A percentile compares a stretch with the other conserved stretches of the same genome.
phyloP scores from a whole-genome alignment of 1,140 invertebrate species.

The Conus ventricosus region DNA sequence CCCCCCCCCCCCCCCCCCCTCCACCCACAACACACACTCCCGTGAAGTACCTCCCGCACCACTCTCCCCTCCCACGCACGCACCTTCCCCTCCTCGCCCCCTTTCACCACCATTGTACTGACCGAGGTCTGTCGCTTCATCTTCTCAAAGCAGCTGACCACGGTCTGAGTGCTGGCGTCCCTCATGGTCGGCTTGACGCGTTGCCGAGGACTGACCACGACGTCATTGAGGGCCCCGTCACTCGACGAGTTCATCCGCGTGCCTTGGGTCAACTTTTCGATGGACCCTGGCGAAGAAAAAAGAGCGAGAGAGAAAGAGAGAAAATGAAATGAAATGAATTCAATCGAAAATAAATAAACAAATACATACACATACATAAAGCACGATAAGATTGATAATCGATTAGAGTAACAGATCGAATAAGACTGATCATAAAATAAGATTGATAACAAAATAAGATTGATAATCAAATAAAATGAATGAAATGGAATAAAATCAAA shows the following conservation, averaged over 20 bases:
- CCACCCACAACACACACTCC: too few relatives aligned
- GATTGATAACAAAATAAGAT: background rate
- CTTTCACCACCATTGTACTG: background rate
- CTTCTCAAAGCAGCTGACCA: constrained; percentile 38
- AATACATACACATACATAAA: background rate
- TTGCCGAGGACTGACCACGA: constrained; percentile 35
- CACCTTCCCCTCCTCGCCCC: too few relatives aligned
- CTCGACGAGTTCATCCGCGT: constrained; percentile 30
- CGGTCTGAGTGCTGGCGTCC: constrained; percentile 45
- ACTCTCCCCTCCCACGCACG: too few relatives aligned
- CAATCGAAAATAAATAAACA: background rate
- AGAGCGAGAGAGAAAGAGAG: background rate
- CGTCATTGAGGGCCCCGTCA: constrained; percentile 41
- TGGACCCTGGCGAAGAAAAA: constrained; percentile 35
- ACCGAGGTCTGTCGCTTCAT: constrained; percentile 31
- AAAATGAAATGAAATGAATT: background rate
- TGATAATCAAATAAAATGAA: background rate
- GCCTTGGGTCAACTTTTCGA: constrained; percentile 41
- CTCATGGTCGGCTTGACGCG: constrained; percentile 30
- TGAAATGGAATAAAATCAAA: too few relatives aligned
- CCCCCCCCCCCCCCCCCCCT: too few relatives aligned
- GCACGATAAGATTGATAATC: background rate
- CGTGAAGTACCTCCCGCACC: too few relatives aligned
- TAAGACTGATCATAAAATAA: background rate
- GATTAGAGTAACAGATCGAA: background rate